These are phyloP conservation scores for Meriones psammophilus DNA, from an alignment of 2,797 vertebrate species.

Conservation along the genomic window DNA sequence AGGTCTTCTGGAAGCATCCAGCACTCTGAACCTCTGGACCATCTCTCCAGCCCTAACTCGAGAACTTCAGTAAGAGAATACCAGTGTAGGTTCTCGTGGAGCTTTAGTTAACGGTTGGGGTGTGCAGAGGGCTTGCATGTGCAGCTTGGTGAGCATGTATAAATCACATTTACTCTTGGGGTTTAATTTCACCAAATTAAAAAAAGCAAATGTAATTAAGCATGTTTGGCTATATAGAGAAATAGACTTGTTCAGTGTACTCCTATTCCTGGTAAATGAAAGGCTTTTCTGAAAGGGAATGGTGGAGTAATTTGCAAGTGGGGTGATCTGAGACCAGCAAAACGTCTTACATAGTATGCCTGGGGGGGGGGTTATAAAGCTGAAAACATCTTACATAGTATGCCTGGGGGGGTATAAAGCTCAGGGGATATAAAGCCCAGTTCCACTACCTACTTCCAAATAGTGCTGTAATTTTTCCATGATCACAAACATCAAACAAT, in stretches of 20 bases:
- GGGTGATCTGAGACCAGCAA: conserved; percentile 18
- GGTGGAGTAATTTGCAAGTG: neutral
- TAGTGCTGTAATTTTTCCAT: conserved; percentile 22
- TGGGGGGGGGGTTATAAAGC: neutral
- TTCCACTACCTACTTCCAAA: neutral
- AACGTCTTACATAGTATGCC: neutral
- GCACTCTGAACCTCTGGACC: neutral
- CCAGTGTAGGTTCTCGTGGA: neutral
- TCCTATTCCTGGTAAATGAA: conserved; percentile 11
- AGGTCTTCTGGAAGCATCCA: neutral
- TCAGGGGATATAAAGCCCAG: neutral
- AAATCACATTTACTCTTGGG: conserved; percentile 46
- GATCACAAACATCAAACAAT: neutral
- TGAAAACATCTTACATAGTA: neutral
- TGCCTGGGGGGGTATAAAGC: neutral
- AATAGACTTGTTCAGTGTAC: conserved; percentile 2
- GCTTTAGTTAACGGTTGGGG: neutral
- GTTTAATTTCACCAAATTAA: conserved; percentile 53
- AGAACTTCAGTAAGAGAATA: conserved; percentile 5
- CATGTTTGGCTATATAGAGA: neutral
- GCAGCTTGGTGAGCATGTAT: conserved; percentile 20
- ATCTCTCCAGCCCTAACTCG: neutral
- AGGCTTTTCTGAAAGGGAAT: conserved; percentile 1
- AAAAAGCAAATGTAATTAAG: conserved; percentile 50
- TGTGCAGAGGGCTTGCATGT: neutral